Conservation (phyloP, 2,888 invertebrate species). For the Lobophora halterata region DNA sequence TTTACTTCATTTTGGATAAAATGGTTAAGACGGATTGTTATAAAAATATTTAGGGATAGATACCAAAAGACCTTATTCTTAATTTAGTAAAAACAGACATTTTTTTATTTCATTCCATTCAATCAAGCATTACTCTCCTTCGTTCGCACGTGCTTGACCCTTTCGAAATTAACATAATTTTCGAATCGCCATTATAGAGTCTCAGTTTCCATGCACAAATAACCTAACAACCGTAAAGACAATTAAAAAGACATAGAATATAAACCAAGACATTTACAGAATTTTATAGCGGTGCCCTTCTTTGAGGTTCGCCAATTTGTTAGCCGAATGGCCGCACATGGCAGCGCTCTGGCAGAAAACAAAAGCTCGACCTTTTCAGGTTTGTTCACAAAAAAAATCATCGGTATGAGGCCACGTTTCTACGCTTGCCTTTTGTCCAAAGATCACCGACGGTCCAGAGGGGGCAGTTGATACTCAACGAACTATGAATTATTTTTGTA, state of each 20-base stretch:
- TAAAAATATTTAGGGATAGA: no score
- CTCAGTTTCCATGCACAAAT: no score
- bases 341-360: conserved; percentile 57
- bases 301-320: conserved; percentile 38
- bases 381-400: conserved; percentile 65
- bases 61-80: no score
- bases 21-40: no score
- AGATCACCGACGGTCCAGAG: conserved; percentile 41
- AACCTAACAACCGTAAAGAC: not conserved
- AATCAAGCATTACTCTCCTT: no score
- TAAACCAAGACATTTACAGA: conserved; percentile 6
- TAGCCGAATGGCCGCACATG: conserved; percentile 48
- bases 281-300: conserved; percentile 20
- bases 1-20: no score
- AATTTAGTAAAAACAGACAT: no score
- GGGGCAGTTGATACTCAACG: conserved; percentile 2
- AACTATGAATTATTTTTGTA: not conserved
- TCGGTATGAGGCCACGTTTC: conserved; percentile 58
- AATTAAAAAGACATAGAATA: not conserved
- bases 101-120: no score
- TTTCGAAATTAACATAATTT: no score
- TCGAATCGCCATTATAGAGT: no score
- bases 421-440: conserved; percentile 37
- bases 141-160: no score
- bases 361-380: conserved; percentile 71